Conservation (phyloP, 2,888 invertebrate species). For the Rutpela maculata region DNA sequence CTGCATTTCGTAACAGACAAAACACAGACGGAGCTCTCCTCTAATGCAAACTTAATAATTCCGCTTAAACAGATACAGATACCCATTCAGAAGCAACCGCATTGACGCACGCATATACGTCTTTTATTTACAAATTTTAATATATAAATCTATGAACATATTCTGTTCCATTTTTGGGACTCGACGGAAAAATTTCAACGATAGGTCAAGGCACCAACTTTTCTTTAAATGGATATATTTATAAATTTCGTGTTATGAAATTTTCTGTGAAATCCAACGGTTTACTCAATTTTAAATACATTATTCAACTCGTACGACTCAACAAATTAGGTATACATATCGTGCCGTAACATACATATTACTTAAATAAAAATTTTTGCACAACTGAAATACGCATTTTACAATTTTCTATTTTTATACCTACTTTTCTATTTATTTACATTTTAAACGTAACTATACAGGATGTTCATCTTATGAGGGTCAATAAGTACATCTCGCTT, state of each 20-base stretch:
- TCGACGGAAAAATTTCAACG: constrained; percentile 54
- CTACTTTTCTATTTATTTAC: not conserved
- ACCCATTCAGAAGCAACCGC: not conserved
- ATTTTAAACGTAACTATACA: no score
- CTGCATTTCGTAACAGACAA: constrained; percentile 35
- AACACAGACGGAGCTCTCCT: constrained; percentile 23
- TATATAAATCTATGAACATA: not conserved
- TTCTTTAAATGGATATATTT: constrained; percentile 12
- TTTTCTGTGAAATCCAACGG: constrained; percentile 21
- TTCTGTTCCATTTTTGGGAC: not conserved
- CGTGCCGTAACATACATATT: constrained; percentile 9
- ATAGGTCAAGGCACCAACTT: constrained; percentile 56
- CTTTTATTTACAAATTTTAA: constrained; percentile 3
- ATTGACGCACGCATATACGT: not conserved
- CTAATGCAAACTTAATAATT: constrained; percentile 10
- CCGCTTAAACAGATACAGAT: constrained; percentile 5
- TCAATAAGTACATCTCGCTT: no score
- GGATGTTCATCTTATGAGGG: no score
- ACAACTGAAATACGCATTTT: not conserved
- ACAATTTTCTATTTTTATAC: not conserved
- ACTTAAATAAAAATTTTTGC: constrained; percentile 10
- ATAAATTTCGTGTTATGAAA: constrained; percentile 15
- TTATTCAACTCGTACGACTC: constrained; percentile 20
- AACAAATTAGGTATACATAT: constrained; percentile 1
- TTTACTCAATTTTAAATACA: constrained; percentile 31